These are phyloP conservation scores for Nannoperca obscura DNA, from an alignment of 2,797 vertebrate species.

Conservation along the genomic window DNA sequence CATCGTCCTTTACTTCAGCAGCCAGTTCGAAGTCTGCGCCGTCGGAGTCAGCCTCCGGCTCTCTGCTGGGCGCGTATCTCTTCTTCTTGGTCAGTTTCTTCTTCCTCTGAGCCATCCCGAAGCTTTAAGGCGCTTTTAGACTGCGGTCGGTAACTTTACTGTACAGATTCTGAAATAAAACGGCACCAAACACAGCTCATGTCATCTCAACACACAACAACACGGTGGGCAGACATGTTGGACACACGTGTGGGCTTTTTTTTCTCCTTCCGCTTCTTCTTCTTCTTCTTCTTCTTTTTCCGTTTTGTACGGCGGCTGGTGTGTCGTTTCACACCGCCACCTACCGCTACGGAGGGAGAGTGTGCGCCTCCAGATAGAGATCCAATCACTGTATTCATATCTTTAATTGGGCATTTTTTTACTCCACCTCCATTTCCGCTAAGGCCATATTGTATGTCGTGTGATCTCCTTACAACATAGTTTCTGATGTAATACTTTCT, in stretches of 20 bases:
- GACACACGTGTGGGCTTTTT: conserved; percentile 78
- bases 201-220: conserved; percentile 25
- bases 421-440: not conserved
- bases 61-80: conserved; percentile 66
- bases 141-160: not conserved
- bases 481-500: conserved; percentile 25
- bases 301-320: not conserved
- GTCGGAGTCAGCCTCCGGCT: conserved; percentile 82
- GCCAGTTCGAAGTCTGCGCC: conserved; percentile 84
- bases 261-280: conserved; percentile 34
- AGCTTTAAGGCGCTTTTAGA: not conserved
- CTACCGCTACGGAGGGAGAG: conserved; percentile 39
- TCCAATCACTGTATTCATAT: not conserved
- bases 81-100: conserved; percentile 85
- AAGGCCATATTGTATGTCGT: not conserved
- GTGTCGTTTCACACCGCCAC: conserved; percentile 12
- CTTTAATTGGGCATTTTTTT: not conserved
- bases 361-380: not conserved
- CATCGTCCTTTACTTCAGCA: conserved; percentile 80
- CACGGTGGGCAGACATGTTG: conserved; percentile 65
- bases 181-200: not conserved
- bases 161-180: not conserved
- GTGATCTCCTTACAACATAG: not conserved
- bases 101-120: conserved; percentile 86
- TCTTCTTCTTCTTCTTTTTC: conserved; percentile 38